Conservation (phyloP, 2,888 invertebrate genomes). For the Drosophila neotestacea region DNA sequence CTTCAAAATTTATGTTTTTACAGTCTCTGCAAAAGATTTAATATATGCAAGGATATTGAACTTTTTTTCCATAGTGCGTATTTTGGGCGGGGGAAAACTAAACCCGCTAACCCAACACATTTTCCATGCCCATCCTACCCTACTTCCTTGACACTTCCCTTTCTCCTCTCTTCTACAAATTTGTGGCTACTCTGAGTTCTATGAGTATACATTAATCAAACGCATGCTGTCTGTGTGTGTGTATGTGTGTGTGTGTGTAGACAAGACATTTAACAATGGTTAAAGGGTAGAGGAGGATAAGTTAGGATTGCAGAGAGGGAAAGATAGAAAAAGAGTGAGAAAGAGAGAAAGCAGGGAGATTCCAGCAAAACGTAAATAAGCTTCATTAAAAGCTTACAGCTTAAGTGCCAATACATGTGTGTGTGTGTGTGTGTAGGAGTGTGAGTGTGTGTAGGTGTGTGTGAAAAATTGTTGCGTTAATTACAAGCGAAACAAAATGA, state of each 20-base stretch:
- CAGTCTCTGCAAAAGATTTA: too few species aligned
- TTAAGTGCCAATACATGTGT: slow-evolving; percentile 58
- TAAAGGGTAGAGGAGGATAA: slow-evolving; percentile 5
- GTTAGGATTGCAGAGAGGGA: neutral
- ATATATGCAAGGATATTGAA: too few species aligned
- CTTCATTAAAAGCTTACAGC: slow-evolving; percentile 79
- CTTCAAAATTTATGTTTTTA: too few species aligned
- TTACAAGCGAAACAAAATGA: slow-evolving; percentile 37
- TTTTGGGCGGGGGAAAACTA: neutral
- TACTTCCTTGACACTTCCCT: neutral
- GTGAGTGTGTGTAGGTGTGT: slow-evolving; percentile 29
- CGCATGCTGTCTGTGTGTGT: slow-evolving; percentile 11
- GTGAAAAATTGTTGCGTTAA: slow-evolving; percentile 76
- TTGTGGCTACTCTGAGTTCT: slow-evolving; percentile 16
- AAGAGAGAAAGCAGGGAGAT: neutral
- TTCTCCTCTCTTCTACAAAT: neutral
- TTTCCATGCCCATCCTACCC: neutral
- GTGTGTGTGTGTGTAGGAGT: slow-evolving; percentile 16
- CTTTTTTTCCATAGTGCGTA: too few species aligned
- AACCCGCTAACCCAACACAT: slow-evolving; percentile 1
- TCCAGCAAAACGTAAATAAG: slow-evolving; percentile 71
- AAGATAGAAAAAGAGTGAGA: neutral
- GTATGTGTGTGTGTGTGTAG: slow-evolving; percentile 26
- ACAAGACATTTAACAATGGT: slow-evolving; percentile 42
- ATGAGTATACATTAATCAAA: slow-evolving; percentile 69